These are phyloP conservation scores for Elachura formosa DNA, from an alignment of 2,113 vertebrate genomes.

Conservation along the genomic window DNA sequence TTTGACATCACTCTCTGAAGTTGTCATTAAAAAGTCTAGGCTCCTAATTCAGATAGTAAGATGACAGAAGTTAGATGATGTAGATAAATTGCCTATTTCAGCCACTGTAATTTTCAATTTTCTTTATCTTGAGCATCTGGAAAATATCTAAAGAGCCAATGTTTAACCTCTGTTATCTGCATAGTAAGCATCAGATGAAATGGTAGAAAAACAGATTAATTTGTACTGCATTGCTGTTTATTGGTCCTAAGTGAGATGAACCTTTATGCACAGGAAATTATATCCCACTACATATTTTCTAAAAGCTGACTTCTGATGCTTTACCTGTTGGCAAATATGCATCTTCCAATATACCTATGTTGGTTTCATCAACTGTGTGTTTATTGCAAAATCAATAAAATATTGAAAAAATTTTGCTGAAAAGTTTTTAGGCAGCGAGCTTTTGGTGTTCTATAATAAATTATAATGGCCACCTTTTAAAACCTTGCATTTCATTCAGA, in stretches of 20 bases:
- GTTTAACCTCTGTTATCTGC: background rate
- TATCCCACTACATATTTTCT: background rate
- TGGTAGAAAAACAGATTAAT: background rate
- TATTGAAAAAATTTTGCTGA: background rate
- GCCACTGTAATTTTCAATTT: background rate
- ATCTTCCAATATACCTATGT: background rate
- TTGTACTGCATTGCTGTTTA: background rate
- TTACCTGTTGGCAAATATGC: background rate
- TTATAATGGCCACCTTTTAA: background rate
- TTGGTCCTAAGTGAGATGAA: background rate
- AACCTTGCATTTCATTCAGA: background rate
- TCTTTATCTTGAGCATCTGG: background rate
- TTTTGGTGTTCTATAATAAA: background rate
- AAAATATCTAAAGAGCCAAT: background rate
- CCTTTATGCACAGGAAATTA: background rate
- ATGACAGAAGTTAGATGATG: background rate
- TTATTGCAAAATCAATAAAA: conserved; percentile 15
- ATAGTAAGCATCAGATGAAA: background rate
- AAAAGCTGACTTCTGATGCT: background rate
- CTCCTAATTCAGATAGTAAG: background rate
- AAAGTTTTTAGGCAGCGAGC: background rate
- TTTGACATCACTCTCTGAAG: background rate
- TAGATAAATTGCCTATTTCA: background rate
- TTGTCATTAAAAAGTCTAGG: background rate
- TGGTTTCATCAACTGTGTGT: background rate